phyloP scores from a whole-genome alignment of 2,888 invertebrate genomes.

The Cheilosia impressa region DNA sequence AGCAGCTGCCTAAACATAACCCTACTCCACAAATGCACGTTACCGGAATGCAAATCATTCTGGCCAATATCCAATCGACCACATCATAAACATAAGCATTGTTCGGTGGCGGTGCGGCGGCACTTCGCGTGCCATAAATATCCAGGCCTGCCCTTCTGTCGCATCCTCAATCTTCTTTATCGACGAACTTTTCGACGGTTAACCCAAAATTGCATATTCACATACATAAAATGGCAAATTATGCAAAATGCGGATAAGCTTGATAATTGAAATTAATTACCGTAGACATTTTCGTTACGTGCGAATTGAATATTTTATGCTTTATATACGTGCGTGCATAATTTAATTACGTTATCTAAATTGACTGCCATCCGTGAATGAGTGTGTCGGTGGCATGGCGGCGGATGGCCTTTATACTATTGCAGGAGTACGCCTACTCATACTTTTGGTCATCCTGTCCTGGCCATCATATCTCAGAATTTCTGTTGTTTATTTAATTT shows the following conservation, averaged over 20 bases:
- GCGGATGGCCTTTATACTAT: slow-evolving; percentile 42
- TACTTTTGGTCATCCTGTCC: not conserved
- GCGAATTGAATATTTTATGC: slow-evolving; percentile 75
- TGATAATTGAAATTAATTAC: slow-evolving; percentile 78
- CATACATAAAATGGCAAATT: slow-evolving; percentile 73
- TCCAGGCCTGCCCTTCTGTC: not conserved
- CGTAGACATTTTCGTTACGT: slow-evolving; percentile 74
- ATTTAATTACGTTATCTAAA: slow-evolving; percentile 77
- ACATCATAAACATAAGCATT: slow-evolving; percentile 55
- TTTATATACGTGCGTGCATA: slow-evolving; percentile 71
- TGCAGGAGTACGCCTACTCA: slow-evolving; percentile 8
- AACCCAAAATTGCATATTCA: slow-evolving; percentile 64
- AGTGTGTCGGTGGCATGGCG: slow-evolving; percentile 38
- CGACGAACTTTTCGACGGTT: slow-evolving; percentile 52
- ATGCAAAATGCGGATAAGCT: slow-evolving; percentile 77
- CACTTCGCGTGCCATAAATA: slow-evolving; percentile 24
- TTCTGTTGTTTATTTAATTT: slow-evolving; percentile 11
- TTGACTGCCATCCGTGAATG: slow-evolving; percentile 74
- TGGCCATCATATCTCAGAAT: slow-evolving; percentile 38
- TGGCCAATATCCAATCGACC: slow-evolving; percentile 56
- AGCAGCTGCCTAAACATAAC: no score
- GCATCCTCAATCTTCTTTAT: slow-evolving; percentile 53
- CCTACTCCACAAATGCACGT: no score
- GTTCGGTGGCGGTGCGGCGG: slow-evolving; percentile 7
- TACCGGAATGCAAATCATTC: slow-evolving; percentile 38